A percentile compares a stretch with the other conserved stretches of the same genome.
phyloP scores from a whole-genome alignment of 2,797 vertebrate genomes.

The Lophius americanus region DNA sequence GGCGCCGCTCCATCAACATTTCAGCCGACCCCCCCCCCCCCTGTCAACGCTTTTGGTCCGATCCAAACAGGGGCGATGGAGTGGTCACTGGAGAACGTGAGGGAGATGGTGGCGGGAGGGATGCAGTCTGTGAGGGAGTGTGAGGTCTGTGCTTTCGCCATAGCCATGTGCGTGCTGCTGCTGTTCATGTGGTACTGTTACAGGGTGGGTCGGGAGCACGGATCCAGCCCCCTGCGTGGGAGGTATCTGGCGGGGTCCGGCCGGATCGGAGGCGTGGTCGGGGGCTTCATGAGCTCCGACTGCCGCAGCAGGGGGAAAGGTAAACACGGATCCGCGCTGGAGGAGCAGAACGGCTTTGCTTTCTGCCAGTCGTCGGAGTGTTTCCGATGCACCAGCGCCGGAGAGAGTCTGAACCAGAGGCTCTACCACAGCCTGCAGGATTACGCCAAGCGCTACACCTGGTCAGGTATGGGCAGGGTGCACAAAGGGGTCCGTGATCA shows the following conservation, averaged over 20 bases:
- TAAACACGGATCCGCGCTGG: constrained; percentile 79
- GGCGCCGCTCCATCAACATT: constrained; percentile 31
- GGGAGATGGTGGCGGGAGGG: constrained; percentile 89
- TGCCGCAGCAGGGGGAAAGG: constrained; percentile 71
- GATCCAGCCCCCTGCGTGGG: constrained; percentile 74
- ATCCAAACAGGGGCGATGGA: constrained; percentile 66
- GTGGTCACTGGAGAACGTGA: constrained; percentile 91
- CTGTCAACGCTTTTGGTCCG: constrained; percentile 28
- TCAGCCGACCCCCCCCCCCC: constrained; percentile 48
- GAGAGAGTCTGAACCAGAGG: constrained; percentile 92
- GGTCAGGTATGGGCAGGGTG: constrained; percentile 98
- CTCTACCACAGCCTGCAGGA: constrained; percentile 98
- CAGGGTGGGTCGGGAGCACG: constrained; percentile 92
- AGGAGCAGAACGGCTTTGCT: constrained; percentile 90
- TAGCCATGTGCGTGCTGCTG: constrained; percentile 87
- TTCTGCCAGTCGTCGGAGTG: constrained; percentile 94
- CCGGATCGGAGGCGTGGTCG: constrained; percentile 71
- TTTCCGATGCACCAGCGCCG: constrained; percentile 86
- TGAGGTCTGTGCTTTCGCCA: constrained; percentile 85
- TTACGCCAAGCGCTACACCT: constrained; percentile 98
- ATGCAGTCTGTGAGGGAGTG: constrained; percentile 95
- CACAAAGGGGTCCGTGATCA: constrained; percentile 96
- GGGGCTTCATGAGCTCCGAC: constrained; percentile 83
- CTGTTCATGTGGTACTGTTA: constrained; percentile 98
- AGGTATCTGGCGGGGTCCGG: constrained; percentile 73